Percentiles rank a stretch among this genome's conserved stretches.
These are phyloP conservation scores for Lethocerus indicus DNA, from an alignment of 1,140 invertebrate species.

Conservation along the genomic window DNA sequence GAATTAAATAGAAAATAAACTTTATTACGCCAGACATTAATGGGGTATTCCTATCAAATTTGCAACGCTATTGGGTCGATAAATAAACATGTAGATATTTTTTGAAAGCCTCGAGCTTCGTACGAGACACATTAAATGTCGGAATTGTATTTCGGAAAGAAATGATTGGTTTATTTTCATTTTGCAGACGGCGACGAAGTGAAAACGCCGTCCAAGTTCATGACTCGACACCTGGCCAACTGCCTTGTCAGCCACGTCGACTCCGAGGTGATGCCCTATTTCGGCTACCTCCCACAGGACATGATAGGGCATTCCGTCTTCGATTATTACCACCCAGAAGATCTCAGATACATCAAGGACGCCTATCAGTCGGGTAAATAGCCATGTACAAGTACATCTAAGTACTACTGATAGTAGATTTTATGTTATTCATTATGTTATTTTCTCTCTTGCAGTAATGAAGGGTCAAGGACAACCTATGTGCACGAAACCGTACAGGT, in stretches of 20 bases:
- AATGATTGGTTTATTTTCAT: not conserved
- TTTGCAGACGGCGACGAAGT: constrained; percentile 41
- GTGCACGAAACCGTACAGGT: constrained; percentile 59
- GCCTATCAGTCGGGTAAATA: constrained; percentile 63
- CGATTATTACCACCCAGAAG: constrained; percentile 76
- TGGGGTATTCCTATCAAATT: too few relatives aligned
- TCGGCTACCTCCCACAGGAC: constrained; percentile 81
- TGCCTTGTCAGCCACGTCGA: constrained; percentile 62
- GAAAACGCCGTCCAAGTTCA: constrained; percentile 40
- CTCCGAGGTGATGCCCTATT: constrained; percentile 53
- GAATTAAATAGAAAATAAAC: too few relatives aligned
- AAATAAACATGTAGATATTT: too few relatives aligned
- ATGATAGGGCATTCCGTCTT: constrained; percentile 64
- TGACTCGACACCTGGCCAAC: constrained; percentile 54
- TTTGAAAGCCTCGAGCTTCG: too few relatives aligned
- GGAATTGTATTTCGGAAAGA: too few relatives aligned
- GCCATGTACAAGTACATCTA: not conserved
- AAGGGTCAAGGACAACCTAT: constrained; percentile 43
- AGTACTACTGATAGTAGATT: not conserved
- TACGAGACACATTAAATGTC: too few relatives aligned
- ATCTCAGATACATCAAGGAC: constrained; percentile 57
- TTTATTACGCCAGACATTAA: too few relatives aligned
- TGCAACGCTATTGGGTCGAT: too few relatives aligned
- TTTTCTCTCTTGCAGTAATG: constrained; percentile 29
- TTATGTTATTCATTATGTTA: constrained; percentile 5